These are phyloP conservation scores for Drosophila mettleri DNA, from an alignment of 2,888 invertebrate species.

Conservation along the genomic window DNA sequence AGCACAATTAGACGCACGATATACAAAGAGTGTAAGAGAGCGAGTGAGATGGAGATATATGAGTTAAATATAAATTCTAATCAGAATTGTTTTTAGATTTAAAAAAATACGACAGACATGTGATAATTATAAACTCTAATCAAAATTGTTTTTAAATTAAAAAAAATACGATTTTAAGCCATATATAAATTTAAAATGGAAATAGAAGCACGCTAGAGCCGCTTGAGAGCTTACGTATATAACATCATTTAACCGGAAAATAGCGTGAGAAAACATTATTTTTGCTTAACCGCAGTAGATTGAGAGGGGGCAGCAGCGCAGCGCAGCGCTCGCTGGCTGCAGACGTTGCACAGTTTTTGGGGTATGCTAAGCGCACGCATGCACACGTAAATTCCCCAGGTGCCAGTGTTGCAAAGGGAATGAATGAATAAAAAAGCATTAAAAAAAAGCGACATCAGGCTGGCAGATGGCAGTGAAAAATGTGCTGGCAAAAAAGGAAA, in stretches of 20 bases:
- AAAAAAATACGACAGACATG: too few relatives aligned
- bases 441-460: constrained; percentile 43
- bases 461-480: constrained; percentile 72
- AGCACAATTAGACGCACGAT: neutral
- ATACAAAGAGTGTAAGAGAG: neutral
- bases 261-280: constrained; percentile 45
- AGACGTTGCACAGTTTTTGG: constrained; percentile 18
- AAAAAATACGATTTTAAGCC: neutral
- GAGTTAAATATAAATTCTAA: neutral
- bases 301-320: neutral
- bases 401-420: constrained; percentile 54
- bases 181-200: neutral
- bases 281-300: constrained; percentile 57
- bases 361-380: constrained; percentile 69
- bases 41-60: neutral
- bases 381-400: constrained; percentile 70
- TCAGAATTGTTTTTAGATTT: neutral
- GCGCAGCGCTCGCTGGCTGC: constrained; percentile 6
- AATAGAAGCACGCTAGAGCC: neutral
- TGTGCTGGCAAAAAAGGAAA: constrained; percentile 55
- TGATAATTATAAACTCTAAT: neutral
- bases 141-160: neutral
- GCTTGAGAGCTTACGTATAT: constrained; percentile 6
- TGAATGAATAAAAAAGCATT: constrained; percentile 11
- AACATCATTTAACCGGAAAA: constrained; percentile 1